phyloP scores from a whole-genome alignment of 92 coral and sea anemone genomes.

The Siderastrea radians region DNA sequence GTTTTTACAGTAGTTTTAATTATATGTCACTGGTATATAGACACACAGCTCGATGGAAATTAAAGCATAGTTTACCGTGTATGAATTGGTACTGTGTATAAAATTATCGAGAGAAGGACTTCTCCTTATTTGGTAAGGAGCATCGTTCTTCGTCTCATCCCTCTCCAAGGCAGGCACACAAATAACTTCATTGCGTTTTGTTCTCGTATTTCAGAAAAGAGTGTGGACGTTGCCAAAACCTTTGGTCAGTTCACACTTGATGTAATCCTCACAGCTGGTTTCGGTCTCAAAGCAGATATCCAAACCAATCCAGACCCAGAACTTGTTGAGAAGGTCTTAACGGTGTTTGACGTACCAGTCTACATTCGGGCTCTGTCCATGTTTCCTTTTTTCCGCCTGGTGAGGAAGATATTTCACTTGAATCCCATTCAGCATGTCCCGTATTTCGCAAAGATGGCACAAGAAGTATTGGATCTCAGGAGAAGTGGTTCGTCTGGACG shows the following conservation, averaged over 20 bases:
- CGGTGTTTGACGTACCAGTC: slow-evolving; percentile 46
- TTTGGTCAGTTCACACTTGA: slow-evolving; percentile 67
- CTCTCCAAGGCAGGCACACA: not conserved
- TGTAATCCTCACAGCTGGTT: slow-evolving; percentile 63
- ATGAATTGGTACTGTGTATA: too few species aligned
- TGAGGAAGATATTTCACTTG: slow-evolving; percentile 46
- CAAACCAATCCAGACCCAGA: slow-evolving; percentile 62
- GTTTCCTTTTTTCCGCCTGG: slow-evolving; percentile 70
- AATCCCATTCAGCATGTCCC: slow-evolving; percentile 40
- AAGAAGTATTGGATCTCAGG: slow-evolving; percentile 56
- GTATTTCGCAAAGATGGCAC: slow-evolving; percentile 68
- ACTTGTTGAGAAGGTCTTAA: slow-evolving; percentile 35
- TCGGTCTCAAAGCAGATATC: slow-evolving; percentile 59
- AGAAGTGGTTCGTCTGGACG: slow-evolving; percentile 50
- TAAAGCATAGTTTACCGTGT: too few species aligned
- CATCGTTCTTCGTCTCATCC: not conserved
- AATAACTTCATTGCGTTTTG: not conserved
- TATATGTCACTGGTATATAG: too few species aligned
- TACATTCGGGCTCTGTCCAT: slow-evolving; percentile 57
- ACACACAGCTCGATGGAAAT: too few species aligned
- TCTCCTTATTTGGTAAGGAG: not conserved
- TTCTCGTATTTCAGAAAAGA: slow-evolving; percentile 50
- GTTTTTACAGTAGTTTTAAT: too few species aligned
- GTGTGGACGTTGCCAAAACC: slow-evolving; percentile 37
- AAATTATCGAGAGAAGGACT: too few species aligned